Base-by-base conservation (phyloP, 2,113 vertebrate genomes). In the Elgaria multicarinata region DNA sequence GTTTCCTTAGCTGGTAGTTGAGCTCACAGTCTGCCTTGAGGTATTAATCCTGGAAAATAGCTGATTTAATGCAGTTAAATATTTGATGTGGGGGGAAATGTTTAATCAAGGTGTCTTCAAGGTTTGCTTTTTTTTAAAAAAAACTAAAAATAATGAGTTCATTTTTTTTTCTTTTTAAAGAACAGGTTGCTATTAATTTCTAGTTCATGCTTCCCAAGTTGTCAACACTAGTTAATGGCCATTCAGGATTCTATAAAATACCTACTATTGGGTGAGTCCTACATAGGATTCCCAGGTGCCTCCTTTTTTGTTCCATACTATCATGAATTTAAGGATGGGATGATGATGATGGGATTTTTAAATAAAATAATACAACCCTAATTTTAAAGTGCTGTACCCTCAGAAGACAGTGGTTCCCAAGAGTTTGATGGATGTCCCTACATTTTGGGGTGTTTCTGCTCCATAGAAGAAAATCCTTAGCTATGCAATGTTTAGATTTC, bases 101-200 rank as follows among this genome's bases (percentile, higher is more conserved):
- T 95, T 95, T 91, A 92, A 95, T 90, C 89, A 95, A 92, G 90
- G 83, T 93, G 93, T 91, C 88, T 95, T 95, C 95, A 93, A 94
- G 90, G 93, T 95, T 95, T 88, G 90, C 91, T 94, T 96, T 95
- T 95, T 94, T 96, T 95, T 95, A 91, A 94, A 95, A 91, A 4
- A 96, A 93, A 93, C 76, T 31, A 0, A 86, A 92, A 94, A 28
- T 95, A 96, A 95, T 91, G 92, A 92, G 94, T 95, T 92, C 94
- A 91, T 93, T 67, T 89, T 94, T 96, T 93, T 94, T 90, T 96
- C 92, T 94, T 90, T 96, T 94, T 94, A 91, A 93, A 72, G 89
- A 33, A 88, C 86, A 93, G 91, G 67, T 95, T 71, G 83, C 89
- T 89, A 88, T 62, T 82, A 39, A 44, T 91, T 95, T 86, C 89